Evolutionary conservation across 2,888 invertebrate genomes (phyloP).

Genomic region (Vanessa cardui): DNA sequence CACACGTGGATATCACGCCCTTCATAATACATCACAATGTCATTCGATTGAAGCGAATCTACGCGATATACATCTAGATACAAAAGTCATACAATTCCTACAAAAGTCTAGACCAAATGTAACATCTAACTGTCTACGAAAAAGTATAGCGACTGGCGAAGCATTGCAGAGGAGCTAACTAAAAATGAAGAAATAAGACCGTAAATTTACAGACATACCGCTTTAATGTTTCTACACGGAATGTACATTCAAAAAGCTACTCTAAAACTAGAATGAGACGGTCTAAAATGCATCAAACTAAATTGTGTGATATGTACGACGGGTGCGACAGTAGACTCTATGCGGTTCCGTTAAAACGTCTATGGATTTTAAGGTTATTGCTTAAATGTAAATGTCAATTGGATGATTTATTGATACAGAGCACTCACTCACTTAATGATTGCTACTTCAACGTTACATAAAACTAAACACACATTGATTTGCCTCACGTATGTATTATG

Average conservation of each 20-base stretch:
- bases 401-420: constrained; percentile 44
- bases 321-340: constrained; percentile 47
- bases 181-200: constrained; percentile 79
- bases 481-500: too few species aligned
- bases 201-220: constrained; percentile 77
- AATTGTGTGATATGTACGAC: constrained; percentile 53
- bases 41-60: constrained; percentile 1
- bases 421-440: neutral
- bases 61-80: constrained; percentile 19
- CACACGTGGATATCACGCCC: constrained; percentile 63
- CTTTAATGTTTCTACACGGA: constrained; percentile 67
- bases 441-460: constrained; percentile 1
- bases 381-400: constrained; percentile 48
- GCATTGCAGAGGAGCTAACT: constrained; percentile 76
- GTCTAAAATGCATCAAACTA: constrained; percentile 51
- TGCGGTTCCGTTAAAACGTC: constrained; percentile 45
- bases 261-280: constrained; percentile 52
- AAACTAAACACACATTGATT: neutral
- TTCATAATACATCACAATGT: constrained; percentile 27
- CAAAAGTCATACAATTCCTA: constrained; percentile 22
- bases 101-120: constrained; percentile 28
- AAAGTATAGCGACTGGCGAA: constrained; percentile 61
- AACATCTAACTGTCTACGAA: constrained; percentile 41
- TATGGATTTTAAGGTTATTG: constrained; percentile 47
- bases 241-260: constrained; percentile 51